A percentile compares a stretch with the other conserved stretches of the same genome.
Conservation (phyloP, 2,888 invertebrate species). For the Lochmaea crataegi region DNA sequence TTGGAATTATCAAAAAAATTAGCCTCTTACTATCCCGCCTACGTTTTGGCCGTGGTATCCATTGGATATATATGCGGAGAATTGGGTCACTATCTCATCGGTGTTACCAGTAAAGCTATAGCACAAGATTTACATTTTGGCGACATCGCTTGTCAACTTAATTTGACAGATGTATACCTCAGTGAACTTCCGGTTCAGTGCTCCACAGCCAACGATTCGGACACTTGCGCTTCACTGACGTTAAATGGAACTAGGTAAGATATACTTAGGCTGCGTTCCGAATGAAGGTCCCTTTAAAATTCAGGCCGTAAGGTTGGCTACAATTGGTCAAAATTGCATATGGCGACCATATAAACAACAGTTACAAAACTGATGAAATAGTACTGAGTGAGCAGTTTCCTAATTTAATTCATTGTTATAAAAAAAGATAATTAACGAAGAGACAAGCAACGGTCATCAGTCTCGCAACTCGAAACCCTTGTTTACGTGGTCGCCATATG, state of each 20-base stretch:
- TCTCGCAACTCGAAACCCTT: too few relatives aligned
- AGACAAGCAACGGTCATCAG: too few relatives aligned
- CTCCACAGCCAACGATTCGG: slow-evolving; percentile 68
- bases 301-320: too few relatives aligned
- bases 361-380: too few relatives aligned
- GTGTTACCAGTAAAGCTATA: slow-evolving; percentile 88
- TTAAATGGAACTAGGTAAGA: slow-evolving; percentile 73
- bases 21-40: slow-evolving; percentile 79
- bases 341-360: too few relatives aligned
- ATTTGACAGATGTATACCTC: slow-evolving; percentile 70
- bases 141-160: slow-evolving; percentile 86
- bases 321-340: too few relatives aligned
- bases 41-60: slow-evolving; percentile 83
- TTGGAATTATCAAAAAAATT: slow-evolving; percentile 69
- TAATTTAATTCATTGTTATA: too few relatives aligned
- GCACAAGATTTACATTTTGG: slow-evolving; percentile 88
- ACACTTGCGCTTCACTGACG: slow-evolving; percentile 69
- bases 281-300: too few relatives aligned
- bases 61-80: slow-evolving; percentile 88
- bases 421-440: too few relatives aligned
- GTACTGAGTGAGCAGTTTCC: too few relatives aligned
- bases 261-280: too few relatives aligned
- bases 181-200: slow-evolving; percentile 70
- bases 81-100: slow-evolving; percentile 88
- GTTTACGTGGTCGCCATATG: too few relatives aligned